Base-by-base conservation (phyloP, 2,113 vertebrate species). In the Damaliscus lunatus region DNA sequence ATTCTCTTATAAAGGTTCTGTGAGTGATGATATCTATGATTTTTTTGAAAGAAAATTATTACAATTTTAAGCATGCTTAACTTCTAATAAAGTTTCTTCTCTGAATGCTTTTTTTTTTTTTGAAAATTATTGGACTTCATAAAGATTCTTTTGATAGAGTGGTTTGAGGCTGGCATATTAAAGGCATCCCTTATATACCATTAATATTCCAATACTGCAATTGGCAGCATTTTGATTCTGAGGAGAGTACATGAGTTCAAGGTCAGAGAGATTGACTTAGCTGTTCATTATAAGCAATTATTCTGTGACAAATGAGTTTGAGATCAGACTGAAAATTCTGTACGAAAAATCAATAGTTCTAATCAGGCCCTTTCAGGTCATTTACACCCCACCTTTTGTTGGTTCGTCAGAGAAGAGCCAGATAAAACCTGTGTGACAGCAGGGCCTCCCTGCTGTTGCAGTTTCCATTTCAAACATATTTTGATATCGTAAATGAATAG, bases 331-430 rank as follows among this genome's bases (percentile, higher is more conserved):
- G 99, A 99, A 99, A 99, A 99, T 99, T 99, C 98, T 99, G 98
- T 98, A 98, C 98, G 96, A 98, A 99, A 99, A 99, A 99, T 99
- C 99, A 99, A 99, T 99, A 99, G 98, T 99, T 99, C 97, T 99
- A 98, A 99, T 99, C 99, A 99, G 98, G 98, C 98, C 98, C 98
- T 99, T 99, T 99, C 99, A 99, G 99, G 99, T 99, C 99, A 98
- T 99, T 99, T 98, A 98, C 96, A 98, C 98, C 96, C 98, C 99
- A 98, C 99, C 99, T 99, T 99, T 99, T 99, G 99, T 99, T 99
- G 99, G 98, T 98, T 98, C 98, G 98, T 99, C 99, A 98, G 98
- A 98, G 98, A 98, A 98, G 98, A 99, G 98, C 98, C 98, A 99
- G 99, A 99, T 99, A 99, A 99, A 99, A 97, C 98, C 98, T 98